phyloP scores from a whole-genome alignment of 35 echinoderm and acorn worm genomes.

The Heliocidaris erythrogramma region DNA sequence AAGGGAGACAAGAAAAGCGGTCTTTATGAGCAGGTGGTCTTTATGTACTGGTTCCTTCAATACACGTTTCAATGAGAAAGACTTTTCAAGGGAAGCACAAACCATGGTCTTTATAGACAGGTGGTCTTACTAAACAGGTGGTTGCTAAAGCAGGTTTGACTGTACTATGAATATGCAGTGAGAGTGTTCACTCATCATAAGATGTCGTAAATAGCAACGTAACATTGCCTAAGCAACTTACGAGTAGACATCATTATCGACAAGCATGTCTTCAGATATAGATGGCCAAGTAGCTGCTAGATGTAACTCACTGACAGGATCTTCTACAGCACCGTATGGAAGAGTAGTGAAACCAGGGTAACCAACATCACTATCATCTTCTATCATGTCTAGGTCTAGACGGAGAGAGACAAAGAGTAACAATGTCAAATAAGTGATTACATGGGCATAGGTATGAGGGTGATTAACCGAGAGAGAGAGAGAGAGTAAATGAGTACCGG shows the following conservation, averaged over 20 bases:
- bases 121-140: too few relatives aligned
- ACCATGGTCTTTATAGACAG: too few relatives aligned
- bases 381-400: neutral
- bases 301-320: constrained; percentile 83
- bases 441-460: neutral
- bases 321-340: constrained; percentile 89
- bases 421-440: neutral
- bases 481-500: neutral
- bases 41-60: too few relatives aligned
- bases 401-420: neutral
- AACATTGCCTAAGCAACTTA: constrained; percentile 58
- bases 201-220: neutral
- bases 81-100: too few relatives aligned
- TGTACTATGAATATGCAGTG: too few relatives aligned
- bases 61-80: too few relatives aligned
- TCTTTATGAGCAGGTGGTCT: too few relatives aligned
- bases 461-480: neutral
- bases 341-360: constrained; percentile 76
- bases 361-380: constrained; percentile 60
- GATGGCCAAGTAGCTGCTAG: constrained; percentile 91
- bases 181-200: too few relatives aligned
- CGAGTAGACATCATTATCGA: constrained; percentile 95
- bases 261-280: constrained; percentile 78
- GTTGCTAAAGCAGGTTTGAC: too few relatives aligned
- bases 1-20: too few relatives aligned